These are phyloP conservation scores for Scomber japonicus DNA, from an alignment of 2,113 vertebrate species.

Conservation along the genomic window DNA sequence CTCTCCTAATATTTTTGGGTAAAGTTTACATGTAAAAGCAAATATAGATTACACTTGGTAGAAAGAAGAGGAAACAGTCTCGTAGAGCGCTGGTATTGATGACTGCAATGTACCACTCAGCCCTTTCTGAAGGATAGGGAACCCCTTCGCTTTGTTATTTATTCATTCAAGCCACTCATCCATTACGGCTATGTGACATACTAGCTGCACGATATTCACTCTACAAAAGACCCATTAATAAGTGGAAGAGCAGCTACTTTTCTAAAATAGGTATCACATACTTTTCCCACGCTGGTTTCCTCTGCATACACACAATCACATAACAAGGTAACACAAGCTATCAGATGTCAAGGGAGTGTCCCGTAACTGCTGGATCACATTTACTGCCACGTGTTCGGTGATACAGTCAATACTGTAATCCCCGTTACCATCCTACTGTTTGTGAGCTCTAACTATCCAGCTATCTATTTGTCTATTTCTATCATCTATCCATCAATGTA, in stretches of 20 bases:
- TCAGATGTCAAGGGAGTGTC: constrained; percentile 65
- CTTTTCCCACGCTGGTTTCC: constrained; percentile 64
- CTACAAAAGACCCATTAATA: constrained; percentile 67
- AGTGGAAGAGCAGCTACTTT: constrained; percentile 47
- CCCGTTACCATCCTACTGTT: neutral
- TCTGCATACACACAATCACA: constrained; percentile 10
- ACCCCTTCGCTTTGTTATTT: constrained; percentile 46
- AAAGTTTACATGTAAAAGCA: too few relatives aligned
- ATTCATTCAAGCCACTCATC: constrained; percentile 44
- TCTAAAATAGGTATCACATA: constrained; percentile 47
- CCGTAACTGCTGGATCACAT: constrained; percentile 36
- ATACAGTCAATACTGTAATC: neutral
- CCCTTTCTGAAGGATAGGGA: constrained; percentile 42
- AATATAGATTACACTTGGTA: neutral
- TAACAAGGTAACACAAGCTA: constrained; percentile 43
- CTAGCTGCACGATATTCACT: constrained; percentile 57
- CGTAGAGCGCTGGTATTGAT: constrained; percentile 17
- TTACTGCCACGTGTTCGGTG: constrained; percentile 12
- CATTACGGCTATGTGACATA: constrained; percentile 51
- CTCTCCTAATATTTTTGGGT: neutral
- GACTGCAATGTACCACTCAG: constrained; percentile 3
- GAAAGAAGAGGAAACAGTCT: constrained; percentile 3
- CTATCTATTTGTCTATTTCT: neutral
- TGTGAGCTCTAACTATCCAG: too few relatives aligned
- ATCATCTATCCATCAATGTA: neutral